Percentiles rank a stretch among this genome's conserved stretches.
phyloP scores from a whole-genome alignment of 92 coral and sea anemone species.

The Actinernus sp. region DNA sequence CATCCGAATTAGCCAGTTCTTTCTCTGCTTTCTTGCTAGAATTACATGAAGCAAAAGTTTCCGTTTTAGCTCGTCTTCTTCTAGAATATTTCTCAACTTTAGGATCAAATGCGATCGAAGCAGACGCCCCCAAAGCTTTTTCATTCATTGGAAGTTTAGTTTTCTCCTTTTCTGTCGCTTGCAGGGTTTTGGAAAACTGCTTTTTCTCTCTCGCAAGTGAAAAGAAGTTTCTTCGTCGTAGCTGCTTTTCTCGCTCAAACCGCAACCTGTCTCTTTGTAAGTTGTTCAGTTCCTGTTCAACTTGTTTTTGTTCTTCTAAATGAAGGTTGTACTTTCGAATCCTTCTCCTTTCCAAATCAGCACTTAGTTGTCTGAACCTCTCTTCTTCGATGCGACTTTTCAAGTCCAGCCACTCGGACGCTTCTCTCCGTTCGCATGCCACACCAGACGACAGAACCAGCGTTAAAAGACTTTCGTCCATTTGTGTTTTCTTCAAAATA shows the following conservation, averaged over 20 bases:
- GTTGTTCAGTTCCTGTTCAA: constrained; percentile 48
- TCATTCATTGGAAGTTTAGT: constrained; percentile 54
- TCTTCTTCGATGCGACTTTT: constrained; percentile 69
- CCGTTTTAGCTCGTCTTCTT: constrained; percentile 20
- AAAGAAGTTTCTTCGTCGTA: constrained; percentile 58
- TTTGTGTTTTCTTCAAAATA: too few relatives aligned
- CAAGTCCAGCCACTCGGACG: constrained; percentile 62
- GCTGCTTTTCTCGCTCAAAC: constrained; percentile 82
- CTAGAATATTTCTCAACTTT: constrained; percentile 38
- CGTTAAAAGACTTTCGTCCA: constrained; percentile 34
- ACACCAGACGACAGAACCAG: constrained; percentile 35
- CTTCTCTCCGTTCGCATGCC: constrained; percentile 30
- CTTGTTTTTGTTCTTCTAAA: constrained; percentile 58
- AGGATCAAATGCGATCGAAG: constrained; percentile 82
- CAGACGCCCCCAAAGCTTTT: constrained; percentile 71
- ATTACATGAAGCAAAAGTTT: constrained; percentile 9
- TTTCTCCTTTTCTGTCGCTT: not conserved
- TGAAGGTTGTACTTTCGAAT: constrained; percentile 50
- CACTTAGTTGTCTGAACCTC: constrained; percentile 59
- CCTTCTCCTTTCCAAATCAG: constrained; percentile 76
- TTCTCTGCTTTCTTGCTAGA: constrained; percentile 1
- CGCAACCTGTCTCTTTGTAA: constrained; percentile 70
- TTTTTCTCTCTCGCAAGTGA: constrained; percentile 29
- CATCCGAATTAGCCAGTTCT: not conserved
- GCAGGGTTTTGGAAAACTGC: constrained; percentile 5